Conservation (phyloP, 2,888 invertebrate genomes). For the Siphlonurus alternatus region DNA sequence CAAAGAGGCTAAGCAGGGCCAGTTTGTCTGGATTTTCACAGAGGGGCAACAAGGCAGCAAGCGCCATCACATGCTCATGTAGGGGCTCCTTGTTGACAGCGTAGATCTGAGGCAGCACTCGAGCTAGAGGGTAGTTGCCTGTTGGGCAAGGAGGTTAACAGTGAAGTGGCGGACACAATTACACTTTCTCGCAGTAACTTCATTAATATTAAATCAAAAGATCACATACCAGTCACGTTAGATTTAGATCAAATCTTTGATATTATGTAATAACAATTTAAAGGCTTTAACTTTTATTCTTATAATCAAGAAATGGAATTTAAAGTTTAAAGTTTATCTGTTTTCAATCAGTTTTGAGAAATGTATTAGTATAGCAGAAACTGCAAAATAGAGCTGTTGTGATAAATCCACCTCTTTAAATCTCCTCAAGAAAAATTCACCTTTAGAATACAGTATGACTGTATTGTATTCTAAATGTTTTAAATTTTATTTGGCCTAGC, state of each 20-base stretch:
- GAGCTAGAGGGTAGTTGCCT: slow-evolving; percentile 78
- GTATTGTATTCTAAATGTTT: too few species aligned
- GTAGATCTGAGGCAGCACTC: slow-evolving; percentile 81
- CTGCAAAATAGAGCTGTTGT: too few species aligned
- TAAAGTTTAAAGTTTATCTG: too few species aligned
- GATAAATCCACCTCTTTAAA: too few species aligned
- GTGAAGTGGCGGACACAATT: not conserved
- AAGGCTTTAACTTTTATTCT: too few species aligned
- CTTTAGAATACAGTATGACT: too few species aligned
- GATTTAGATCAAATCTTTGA: too few species aligned
- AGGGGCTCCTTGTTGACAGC: slow-evolving; percentile 74
- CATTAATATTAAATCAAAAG: not conserved
- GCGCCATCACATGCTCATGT: slow-evolving; percentile 64
- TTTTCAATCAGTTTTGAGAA: too few species aligned
- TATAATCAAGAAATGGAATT: too few species aligned
- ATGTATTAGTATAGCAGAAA: too few species aligned
- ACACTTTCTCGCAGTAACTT: not conserved
- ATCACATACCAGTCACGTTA: not conserved
- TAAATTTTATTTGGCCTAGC: slow-evolving; percentile 9
- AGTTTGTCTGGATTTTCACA: slow-evolving; percentile 76
- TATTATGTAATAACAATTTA: too few species aligned
- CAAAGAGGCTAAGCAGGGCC: slow-evolving; percentile 65
- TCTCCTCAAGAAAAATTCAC: too few species aligned
- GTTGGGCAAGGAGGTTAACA: slow-evolving; percentile 20
- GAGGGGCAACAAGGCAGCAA: slow-evolving; percentile 61